Conservation (phyloP, 2,113 vertebrate species). For the Nymphicus hollandicus region DNA sequence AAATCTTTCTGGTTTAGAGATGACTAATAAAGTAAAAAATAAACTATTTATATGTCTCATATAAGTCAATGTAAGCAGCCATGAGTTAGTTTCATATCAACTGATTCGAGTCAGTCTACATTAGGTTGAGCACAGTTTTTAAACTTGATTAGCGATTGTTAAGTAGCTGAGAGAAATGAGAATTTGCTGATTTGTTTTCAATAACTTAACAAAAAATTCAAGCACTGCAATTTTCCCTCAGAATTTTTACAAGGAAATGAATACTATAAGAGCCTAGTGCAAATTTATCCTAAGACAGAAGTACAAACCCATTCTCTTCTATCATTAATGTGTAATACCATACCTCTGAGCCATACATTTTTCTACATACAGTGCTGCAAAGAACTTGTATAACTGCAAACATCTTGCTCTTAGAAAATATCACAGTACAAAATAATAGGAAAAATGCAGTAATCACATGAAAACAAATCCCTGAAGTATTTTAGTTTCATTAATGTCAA, state of each 20-base stretch:
- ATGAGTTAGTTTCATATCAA: background rate
- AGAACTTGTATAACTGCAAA: background rate
- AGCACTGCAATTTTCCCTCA: background rate
- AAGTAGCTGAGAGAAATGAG: background rate
- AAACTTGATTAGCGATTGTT: background rate
- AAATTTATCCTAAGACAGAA: background rate
- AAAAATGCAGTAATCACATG: background rate
- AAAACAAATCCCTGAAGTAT: background rate
- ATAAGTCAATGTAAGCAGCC: background rate
- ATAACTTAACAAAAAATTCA: background rate
- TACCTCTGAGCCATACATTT: background rate
- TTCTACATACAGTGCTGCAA: background rate
- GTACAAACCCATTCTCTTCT: background rate
- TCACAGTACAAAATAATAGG: background rate
- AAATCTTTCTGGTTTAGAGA: background rate
- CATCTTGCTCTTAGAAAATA: background rate
- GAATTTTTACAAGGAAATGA: background rate
- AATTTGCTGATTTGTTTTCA: background rate
- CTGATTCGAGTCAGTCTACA: background rate
- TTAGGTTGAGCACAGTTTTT: background rate
- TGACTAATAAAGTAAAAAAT: background rate
- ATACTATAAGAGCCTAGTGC: accelerated
- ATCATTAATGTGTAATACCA: background rate
- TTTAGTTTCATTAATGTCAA: background rate
- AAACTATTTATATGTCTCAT: background rate